Evolutionary conservation across 2,797 vertebrate species (phyloP).

Genomic region (Lagodon rhomboides): DNA sequence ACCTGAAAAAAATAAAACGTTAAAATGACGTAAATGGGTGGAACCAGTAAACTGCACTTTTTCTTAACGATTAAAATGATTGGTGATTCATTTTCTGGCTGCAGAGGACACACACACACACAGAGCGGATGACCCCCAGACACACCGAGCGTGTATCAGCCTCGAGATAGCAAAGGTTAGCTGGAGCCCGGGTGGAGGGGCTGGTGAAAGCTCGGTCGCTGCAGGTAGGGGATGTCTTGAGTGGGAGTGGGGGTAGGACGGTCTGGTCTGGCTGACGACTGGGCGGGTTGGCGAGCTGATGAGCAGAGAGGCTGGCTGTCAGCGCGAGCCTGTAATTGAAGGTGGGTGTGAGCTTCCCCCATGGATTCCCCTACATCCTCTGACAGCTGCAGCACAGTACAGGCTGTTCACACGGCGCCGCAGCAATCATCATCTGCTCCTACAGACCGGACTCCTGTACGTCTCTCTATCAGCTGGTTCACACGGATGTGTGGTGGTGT

Average conservation of each 20-base stretch:
- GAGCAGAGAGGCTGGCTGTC: constrained; percentile 64
- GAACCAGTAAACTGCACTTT: neutral
- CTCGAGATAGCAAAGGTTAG: constrained; percentile 25
- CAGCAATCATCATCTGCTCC: constrained; percentile 52
- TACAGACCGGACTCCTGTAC: constrained; percentile 28
- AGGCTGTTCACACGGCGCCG: constrained; percentile 48
- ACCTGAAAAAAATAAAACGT: neutral
- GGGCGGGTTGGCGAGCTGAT: constrained; percentile 64
- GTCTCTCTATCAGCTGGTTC: constrained; percentile 40
- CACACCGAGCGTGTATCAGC: neutral
- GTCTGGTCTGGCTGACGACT: constrained; percentile 43
- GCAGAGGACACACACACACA: neutral
- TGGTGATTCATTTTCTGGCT: neutral
- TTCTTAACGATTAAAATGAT: neutral
- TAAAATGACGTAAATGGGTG: neutral
- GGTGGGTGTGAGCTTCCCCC: constrained; percentile 61
- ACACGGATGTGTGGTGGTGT: neutral
- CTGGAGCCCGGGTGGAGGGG: constrained; percentile 7
- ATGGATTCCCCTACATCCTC: constrained; percentile 60
- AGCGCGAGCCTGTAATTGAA: constrained; percentile 77
- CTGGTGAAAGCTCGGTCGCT: constrained; percentile 1
- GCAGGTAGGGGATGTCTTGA: constrained; percentile 24
- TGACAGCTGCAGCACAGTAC: constrained; percentile 65
- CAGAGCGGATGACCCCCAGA: neutral
- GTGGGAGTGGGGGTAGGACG: constrained; percentile 36